Evolutionary conservation across 2,888 invertebrate genomes (phyloP), one percentile per base, ranked within the genome.

Genomic region (Scaptomyza parva): DNA sequence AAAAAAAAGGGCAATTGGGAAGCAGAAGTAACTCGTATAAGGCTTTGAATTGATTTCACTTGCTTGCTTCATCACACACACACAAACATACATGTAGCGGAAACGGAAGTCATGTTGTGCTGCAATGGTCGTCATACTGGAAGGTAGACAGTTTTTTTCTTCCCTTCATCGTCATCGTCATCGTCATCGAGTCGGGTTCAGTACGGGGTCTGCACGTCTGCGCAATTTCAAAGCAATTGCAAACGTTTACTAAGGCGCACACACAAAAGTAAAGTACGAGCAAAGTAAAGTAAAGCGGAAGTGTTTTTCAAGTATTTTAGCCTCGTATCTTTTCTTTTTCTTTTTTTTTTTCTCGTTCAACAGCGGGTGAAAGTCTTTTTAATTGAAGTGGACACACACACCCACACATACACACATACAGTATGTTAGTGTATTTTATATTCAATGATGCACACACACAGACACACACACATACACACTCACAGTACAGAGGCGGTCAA

Each of bases 361-460:
- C 41, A 67, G 67, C 68, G 78, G 86, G 88, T 86, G 83, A 90
- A 89, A 90, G 89, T 90, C 89, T 90, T 90, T 83, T 88, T 89
- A 89, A 89, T 89, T 89, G 90, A 90, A 90, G 90, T 89, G 88
- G 86, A 76, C 76, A 72, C 70, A 72, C 62, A 70, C 54, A 73
- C 48, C 65, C 50, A 55, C 41, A 51, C 28, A 43, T 28, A 74
- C 77, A 79, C 52, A 50, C 48, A 57, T 41, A 43, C 50, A 51
- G 20, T 51, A 51, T 44, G 69, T 60, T 58, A 65, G 61, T 67
- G 79, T 76, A 69, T 76, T 82, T 79, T 73, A 70, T 74, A 86
- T 83, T 76, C 88, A 88, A 86, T 88, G 82, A 82, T 88, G 88
- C 82, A 76, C 82, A 80, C 70, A 72, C 62, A 70, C 54, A 73